phyloP scores from a whole-genome alignment of 2,888 invertebrate genomes.

The Heliconius ethilla region DNA sequence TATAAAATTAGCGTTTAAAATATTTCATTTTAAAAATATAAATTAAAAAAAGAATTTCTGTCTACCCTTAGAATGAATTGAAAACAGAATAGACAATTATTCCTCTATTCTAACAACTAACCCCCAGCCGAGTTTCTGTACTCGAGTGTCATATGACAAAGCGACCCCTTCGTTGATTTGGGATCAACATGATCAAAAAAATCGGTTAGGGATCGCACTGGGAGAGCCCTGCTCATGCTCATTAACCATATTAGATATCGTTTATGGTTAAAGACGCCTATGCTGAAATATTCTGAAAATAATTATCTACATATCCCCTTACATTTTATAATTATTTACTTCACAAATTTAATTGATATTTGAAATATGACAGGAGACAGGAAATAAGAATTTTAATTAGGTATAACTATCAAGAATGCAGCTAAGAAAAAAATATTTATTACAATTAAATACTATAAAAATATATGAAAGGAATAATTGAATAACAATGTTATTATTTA shows the following conservation, averaged over 20 bases:
- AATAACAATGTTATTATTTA: constrained; percentile 50
- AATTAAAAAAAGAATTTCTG: constrained; percentile 16
- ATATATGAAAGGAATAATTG: constrained; percentile 1
- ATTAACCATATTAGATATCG: constrained; percentile 42
- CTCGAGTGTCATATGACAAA: constrained; percentile 80
- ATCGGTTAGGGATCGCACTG: constrained; percentile 70
- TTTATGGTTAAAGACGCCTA: constrained; percentile 3
- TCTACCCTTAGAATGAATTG: constrained; percentile 45
- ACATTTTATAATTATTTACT: background rate
- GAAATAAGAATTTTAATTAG: background rate
- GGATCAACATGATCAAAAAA: constrained; percentile 74
- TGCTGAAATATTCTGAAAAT: background rate
- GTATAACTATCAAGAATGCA: background rate
- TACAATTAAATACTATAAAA: background rate
- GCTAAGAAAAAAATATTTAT: background rate
- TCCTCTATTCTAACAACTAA: constrained; percentile 70
- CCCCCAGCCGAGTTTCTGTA: constrained; percentile 67
- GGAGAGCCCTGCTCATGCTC: constrained; percentile 53
- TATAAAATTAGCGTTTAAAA: background rate
- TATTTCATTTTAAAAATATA: background rate
- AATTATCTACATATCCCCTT: background rate
- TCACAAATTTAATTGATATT: background rate
- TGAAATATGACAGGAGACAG: background rate
- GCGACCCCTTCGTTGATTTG: constrained; percentile 72
- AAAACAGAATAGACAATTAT: constrained; percentile 66